These are phyloP conservation scores for Cuniculus paca DNA, from an alignment of 2,797 vertebrate species.

Conservation along the genomic window DNA sequence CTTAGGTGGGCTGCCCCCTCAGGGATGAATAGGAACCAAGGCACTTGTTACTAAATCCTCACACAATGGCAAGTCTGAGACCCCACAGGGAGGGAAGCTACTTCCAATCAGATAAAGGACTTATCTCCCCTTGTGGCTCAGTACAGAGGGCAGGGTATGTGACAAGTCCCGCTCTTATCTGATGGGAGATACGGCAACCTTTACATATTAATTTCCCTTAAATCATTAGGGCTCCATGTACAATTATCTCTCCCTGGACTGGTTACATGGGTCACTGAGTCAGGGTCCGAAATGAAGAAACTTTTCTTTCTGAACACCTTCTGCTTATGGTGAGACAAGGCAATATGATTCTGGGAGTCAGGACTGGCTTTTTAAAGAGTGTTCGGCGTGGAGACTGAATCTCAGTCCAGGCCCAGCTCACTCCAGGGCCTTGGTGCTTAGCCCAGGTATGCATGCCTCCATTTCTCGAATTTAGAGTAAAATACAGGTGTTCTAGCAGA, in stretches of 20 bases:
- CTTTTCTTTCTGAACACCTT: not conserved
- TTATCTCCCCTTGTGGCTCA: not conserved
- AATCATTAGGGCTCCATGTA: slow-evolving; percentile 26
- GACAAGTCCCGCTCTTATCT: slow-evolving; percentile 8
- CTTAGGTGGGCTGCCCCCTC: not conserved
- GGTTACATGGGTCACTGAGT: slow-evolving; percentile 51
- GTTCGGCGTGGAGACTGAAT: not conserved
- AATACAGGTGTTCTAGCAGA: not conserved
- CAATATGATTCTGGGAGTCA: not conserved
- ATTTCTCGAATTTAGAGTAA: not conserved
- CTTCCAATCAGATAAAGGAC: slow-evolving; percentile 59
- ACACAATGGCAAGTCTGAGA: slow-evolving; percentile 22
- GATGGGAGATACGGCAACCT: not conserved
- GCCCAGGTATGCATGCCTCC: accelerated
- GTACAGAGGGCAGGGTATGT: not conserved
- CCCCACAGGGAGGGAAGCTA: not conserved
- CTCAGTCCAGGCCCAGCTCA: not conserved
- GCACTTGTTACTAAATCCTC: not conserved
- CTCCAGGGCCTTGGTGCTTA: not conserved
- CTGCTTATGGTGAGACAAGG: not conserved
- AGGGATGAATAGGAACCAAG: not conserved
- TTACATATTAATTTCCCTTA: slow-evolving; percentile 65
- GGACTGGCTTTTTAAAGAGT: not conserved
- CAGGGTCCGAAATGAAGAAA: not conserved
- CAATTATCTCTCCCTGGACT: slow-evolving; percentile 55